Conservation (phyloP, 2,797 vertebrate species). For the Scolopax rusticola region DNA sequence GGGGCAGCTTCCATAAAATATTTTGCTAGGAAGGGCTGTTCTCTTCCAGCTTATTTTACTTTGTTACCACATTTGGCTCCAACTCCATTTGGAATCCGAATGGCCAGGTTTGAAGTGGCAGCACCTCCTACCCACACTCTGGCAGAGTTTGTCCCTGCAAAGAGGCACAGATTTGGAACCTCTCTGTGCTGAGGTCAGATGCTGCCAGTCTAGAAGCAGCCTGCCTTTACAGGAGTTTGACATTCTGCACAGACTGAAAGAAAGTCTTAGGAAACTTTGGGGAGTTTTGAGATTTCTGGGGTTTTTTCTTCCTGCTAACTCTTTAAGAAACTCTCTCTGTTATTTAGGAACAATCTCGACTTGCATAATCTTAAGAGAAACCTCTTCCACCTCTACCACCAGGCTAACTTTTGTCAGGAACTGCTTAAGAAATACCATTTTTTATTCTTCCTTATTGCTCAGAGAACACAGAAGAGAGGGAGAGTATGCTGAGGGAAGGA, state of each 20-base stretch:
- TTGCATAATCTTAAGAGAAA: background rate
- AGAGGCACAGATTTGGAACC: background rate
- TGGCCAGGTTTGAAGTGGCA: background rate
- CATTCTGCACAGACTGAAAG: background rate
- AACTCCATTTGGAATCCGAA: background rate
- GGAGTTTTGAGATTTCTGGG: background rate
- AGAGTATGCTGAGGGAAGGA: background rate
- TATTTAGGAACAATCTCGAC: background rate
- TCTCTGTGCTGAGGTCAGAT: background rate
- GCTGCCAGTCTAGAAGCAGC: background rate
- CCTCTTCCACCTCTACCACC: background rate
- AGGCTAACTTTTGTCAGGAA: background rate
- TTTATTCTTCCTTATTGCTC: background rate
- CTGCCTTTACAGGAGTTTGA: background rate
- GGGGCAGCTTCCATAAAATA: conserved; percentile 5
- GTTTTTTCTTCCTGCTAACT: background rate
- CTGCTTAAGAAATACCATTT: background rate
- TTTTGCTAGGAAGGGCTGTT: conserved; percentile 17
- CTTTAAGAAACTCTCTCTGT: background rate
- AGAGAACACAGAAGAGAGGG: background rate
- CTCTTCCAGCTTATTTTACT: background rate
- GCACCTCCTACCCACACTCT: background rate
- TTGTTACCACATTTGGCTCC: background rate
- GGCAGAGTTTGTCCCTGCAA: background rate
- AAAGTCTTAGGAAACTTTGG: background rate